phyloP scores from a whole-genome alignment of 2,797 vertebrate species.

The Xenopus petersii region DNA sequence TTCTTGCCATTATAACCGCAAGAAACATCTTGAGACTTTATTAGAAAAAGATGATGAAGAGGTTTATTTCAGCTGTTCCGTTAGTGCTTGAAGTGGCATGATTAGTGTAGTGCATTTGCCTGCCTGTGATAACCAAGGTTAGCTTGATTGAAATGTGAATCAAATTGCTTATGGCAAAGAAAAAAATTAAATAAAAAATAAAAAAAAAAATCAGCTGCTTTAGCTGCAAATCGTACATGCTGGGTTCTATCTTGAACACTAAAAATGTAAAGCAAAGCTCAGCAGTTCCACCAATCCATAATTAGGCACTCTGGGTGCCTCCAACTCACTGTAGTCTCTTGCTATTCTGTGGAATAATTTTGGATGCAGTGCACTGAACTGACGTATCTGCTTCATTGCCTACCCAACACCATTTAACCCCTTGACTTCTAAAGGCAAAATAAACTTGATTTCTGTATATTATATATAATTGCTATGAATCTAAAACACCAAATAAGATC shows the following conservation, averaged over 20 bases:
- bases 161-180: slow-evolving; percentile 15
- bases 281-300: too few species aligned
- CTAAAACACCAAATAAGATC: too few species aligned
- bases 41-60: slow-evolving; percentile 42
- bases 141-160: slow-evolving; percentile 44
- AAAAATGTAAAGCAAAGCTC: slow-evolving; percentile 5
- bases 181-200: slow-evolving; percentile 8
- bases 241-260: neutral
- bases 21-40: slow-evolving; percentile 25
- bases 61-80: slow-evolving; percentile 33
- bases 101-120: slow-evolving; percentile 30
- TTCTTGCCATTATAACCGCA: slow-evolving; percentile 24
- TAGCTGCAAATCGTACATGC: slow-evolving; percentile 10
- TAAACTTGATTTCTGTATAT: too few species aligned
- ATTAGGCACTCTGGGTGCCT: too few species aligned
- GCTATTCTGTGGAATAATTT: too few species aligned
- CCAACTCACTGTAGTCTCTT: too few species aligned
- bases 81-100: slow-evolving; percentile 30
- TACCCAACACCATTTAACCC: too few species aligned
- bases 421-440: too few species aligned
- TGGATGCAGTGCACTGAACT: too few species aligned
- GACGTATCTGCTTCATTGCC: too few species aligned
- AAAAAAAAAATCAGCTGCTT: neutral
- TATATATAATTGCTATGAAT: too few species aligned
- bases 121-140: slow-evolving; percentile 34